A percentile compares a stretch with the other conserved stretches of the same genome.
phyloP scores from a whole-genome alignment of 2,797 vertebrate species.

The Danio aesculapii region DNA sequence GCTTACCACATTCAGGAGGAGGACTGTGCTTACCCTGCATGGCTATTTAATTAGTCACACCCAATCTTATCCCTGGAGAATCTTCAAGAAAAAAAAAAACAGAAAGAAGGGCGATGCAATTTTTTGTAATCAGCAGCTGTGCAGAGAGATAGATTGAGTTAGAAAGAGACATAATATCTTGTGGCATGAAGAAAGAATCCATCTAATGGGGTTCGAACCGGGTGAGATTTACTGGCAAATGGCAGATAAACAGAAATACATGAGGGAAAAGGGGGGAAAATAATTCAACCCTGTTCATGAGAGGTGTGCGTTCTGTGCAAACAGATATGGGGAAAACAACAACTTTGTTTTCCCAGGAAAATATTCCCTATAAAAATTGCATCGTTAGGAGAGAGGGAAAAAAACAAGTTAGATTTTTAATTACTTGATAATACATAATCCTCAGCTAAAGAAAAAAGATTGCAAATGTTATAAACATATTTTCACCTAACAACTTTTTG shows the following conservation, averaged over 20 bases:
- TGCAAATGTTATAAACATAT: no score
- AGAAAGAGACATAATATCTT: constrained; percentile 19
- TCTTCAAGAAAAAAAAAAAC: constrained; percentile 12
- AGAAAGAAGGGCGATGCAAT: neutral
- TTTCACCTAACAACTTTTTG: no score
- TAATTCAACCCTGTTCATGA: neutral
- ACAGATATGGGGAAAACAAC: neutral
- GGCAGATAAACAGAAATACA: constrained; percentile 23
- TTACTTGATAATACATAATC: no score
- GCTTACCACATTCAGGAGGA: constrained; percentile 13
- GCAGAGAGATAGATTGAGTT: constrained; percentile 9
- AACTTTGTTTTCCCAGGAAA: neutral
- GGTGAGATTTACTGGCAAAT: constrained; percentile 36
- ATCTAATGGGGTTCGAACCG: constrained; percentile 19
- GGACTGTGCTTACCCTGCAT: constrained; percentile 42
- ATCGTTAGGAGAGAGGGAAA: no score
- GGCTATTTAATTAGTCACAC: constrained; percentile 54
- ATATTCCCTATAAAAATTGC: neutral
- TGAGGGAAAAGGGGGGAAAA: neutral
- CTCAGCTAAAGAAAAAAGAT: no score
- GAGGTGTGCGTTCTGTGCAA: neutral
- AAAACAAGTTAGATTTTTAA: no score
- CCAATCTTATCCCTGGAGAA: constrained; percentile 44
- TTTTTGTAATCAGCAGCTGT: constrained; percentile 18
- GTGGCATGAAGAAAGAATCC: constrained; percentile 19